Evolutionary conservation across 2,888 invertebrate genomes (phyloP).

Genomic region (Aporophyla lueneburgensis): DNA sequence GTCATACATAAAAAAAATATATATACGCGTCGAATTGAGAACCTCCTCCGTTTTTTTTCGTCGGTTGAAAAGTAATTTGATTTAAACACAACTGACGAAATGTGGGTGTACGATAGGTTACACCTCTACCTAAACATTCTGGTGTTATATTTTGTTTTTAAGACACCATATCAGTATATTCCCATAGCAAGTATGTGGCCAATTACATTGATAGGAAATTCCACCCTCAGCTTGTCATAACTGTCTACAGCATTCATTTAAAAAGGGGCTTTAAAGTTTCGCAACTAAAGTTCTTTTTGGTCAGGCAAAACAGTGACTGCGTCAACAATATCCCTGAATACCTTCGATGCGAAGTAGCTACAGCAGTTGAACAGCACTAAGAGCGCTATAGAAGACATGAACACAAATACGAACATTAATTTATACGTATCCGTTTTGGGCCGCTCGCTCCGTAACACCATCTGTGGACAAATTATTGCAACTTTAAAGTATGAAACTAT

Average conservation of each 20-base stretch:
- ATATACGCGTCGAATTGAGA: too few species aligned
- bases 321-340: conserved; percentile 20
- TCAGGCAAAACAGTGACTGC: neutral
- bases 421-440: conserved; percentile 59
- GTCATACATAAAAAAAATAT: too few species aligned
- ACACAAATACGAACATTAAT: conserved; percentile 73
- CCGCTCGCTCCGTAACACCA: conserved; percentile 53
- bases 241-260: neutral
- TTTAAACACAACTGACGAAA: neutral
- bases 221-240: neutral
- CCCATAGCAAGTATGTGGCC: neutral
- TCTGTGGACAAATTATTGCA: conserved; percentile 64
- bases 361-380: conserved; percentile 9
- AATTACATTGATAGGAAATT: neutral
- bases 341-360: conserved; percentile 1
- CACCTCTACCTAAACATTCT: neutral
- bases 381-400: conserved; percentile 37
- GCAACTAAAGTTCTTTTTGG: conserved; percentile 34
- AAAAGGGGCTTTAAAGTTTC: neutral
- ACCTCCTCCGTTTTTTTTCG: too few species aligned
- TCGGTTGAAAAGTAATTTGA: too few species aligned
- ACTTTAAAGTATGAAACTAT: conserved; percentile 3
- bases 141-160: neutral
- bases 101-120: neutral
- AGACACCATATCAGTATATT: neutral